These are phyloP conservation scores for Apeira syringaria DNA, from an alignment of 2,888 invertebrate genomes.

Conservation along the genomic window DNA sequence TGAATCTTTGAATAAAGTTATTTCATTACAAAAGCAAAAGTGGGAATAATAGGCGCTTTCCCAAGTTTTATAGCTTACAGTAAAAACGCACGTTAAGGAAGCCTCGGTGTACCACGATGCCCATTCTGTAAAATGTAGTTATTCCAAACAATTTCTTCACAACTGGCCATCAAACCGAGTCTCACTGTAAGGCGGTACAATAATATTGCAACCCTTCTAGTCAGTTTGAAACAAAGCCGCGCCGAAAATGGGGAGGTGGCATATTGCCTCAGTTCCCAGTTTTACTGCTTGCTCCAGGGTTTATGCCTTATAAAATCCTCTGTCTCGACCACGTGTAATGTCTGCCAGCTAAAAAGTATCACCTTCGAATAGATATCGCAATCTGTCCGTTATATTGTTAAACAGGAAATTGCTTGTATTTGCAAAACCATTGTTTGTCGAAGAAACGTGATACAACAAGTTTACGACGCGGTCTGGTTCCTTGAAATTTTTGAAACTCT, in stretches of 20 bases:
- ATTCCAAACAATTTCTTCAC: slow-evolving; percentile 28
- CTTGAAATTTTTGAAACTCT: slow-evolving; percentile 34
- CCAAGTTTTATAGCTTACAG: too few species aligned
- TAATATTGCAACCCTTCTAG: slow-evolving; percentile 56
- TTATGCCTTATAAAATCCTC: slow-evolving; percentile 76
- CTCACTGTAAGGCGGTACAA: slow-evolving; percentile 29
- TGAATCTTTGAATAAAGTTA: too few species aligned
- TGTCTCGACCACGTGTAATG: slow-evolving; percentile 56
- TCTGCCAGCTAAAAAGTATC: slow-evolving; percentile 59
- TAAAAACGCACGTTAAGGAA: too few species aligned
- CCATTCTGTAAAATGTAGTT: slow-evolving; percentile 22
- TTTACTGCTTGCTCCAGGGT: slow-evolving; percentile 70
- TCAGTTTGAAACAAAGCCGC: slow-evolving; percentile 70
- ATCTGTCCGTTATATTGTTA: slow-evolving; percentile 56
- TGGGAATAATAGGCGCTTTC: too few species aligned
- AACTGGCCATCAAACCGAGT: slow-evolving; percentile 27
- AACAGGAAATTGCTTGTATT: slow-evolving; percentile 39
- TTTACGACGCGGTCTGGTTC: slow-evolving; percentile 40
- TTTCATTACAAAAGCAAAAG: too few species aligned
- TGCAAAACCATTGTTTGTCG: slow-evolving; percentile 38
- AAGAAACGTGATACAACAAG: slow-evolving; percentile 37
- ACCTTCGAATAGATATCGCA: slow-evolving; percentile 57
- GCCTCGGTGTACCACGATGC: too few species aligned
- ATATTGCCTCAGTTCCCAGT: slow-evolving; percentile 71
- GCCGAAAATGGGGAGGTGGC: slow-evolving; percentile 67